Evolutionary conservation across 2,113 vertebrate species (phyloP).

Genomic region (Ageneiosus marmoratus): DNA sequence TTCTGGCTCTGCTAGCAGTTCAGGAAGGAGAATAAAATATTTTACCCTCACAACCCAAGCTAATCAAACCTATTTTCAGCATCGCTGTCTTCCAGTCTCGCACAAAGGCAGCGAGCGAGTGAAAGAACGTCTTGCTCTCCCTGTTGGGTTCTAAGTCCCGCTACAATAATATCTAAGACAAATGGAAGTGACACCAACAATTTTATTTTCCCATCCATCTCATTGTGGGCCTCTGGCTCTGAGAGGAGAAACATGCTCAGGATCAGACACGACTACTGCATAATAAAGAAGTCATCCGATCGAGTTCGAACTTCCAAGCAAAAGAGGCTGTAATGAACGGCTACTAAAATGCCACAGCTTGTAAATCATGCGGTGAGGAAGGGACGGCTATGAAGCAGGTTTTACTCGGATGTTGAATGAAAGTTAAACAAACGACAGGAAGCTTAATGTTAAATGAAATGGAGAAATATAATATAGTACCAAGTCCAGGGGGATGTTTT

Average conservation of each 20-base stretch:
- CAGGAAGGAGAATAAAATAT: constrained; percentile 23
- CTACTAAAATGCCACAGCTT: constrained; percentile 43
- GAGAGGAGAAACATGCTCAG: neutral
- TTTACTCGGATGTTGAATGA: constrained; percentile 42
- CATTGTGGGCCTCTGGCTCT: constrained; percentile 8
- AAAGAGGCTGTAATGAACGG: constrained; percentile 45
- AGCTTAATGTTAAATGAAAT: constrained; percentile 44
- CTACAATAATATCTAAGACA: constrained; percentile 45
- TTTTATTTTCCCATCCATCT: constrained; percentile 48
- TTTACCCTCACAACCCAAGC: constrained; percentile 27
- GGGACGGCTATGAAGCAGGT: constrained; percentile 42
- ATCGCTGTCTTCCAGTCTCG: constrained; percentile 17
- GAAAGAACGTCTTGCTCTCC: neutral
- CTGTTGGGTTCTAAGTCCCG: neutral
- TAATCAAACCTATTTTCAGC: constrained; percentile 47
- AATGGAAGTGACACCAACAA: constrained; percentile 43
- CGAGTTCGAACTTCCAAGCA: constrained; percentile 7
- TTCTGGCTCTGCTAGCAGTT: constrained; percentile 19
- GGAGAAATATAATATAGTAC: constrained; percentile 27
- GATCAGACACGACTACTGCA: constrained; percentile 35
- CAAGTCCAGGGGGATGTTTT: constrained; percentile 8
- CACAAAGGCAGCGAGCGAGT: neutral
- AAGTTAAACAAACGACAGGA: constrained; percentile 56
- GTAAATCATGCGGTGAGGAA: constrained; percentile 38
- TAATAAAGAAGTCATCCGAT: constrained; percentile 38